These are phyloP conservation scores for Epistrophe grossulariae DNA, from an alignment of 2,888 invertebrate genomes.

Conservation along the genomic window DNA sequence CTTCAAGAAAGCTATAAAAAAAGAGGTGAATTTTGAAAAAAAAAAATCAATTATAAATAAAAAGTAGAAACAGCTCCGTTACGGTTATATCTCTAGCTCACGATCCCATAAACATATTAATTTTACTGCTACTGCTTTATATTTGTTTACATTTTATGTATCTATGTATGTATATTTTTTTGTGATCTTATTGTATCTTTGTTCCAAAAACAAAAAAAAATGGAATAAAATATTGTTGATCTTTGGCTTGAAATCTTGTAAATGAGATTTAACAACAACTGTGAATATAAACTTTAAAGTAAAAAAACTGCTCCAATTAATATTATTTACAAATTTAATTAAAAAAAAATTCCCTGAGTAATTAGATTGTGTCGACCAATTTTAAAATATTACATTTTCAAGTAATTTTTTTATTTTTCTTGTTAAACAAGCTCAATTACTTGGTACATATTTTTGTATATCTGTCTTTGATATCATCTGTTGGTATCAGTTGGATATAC, in stretches of 20 bases:
- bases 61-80: conserved; percentile 45
- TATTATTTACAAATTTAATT: conserved; percentile 64
- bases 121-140: conserved; percentile 34
- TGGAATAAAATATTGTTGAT: conserved; percentile 36
- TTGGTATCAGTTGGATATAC: background rate
- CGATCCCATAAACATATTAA: conserved; percentile 55
- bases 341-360: conserved; percentile 62
- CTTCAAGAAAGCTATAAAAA: conserved; percentile 2
- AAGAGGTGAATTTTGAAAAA: background rate
- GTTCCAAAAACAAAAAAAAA: conserved; percentile 8
- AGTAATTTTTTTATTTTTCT: conserved; percentile 22
- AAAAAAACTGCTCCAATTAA: conserved; percentile 48
- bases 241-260: conserved; percentile 33
- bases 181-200: conserved; percentile 5
- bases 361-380: conserved; percentile 40
- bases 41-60: conserved; percentile 63
- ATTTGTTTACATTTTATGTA: background rate
- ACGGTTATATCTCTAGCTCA: conserved; percentile 5
- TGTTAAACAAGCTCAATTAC: conserved; percentile 46
- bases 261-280: background rate
- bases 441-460: background rate
- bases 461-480: background rate
- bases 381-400: background rate
- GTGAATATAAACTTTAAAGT: background rate
- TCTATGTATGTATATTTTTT: no score